Evolutionary conservation across 2,113 vertebrate species (phyloP), one percentile per base, ranked within the genome.

Genomic region (Tretioscincus oriximinensis): DNA sequence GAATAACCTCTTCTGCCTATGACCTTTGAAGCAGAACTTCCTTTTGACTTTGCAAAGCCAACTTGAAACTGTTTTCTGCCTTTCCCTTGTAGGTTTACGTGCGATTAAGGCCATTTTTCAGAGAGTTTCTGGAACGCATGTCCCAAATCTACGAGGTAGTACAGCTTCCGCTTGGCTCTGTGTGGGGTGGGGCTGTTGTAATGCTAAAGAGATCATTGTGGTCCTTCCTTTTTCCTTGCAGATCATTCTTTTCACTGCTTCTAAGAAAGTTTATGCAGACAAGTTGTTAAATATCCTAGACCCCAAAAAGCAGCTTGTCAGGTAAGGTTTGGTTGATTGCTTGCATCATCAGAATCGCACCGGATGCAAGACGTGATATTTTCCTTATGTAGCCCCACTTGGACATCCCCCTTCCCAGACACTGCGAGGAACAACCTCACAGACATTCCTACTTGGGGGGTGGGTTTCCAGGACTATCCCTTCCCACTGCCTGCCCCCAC

Each of bases 171-270:
- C 0, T 3, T n/a, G 2, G 18, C 5, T 4, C 8, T 45, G 28
- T 67, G 64, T 60, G 58, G 35, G 35, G 54, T 54, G 54, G 54
- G 54, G 28, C 76, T 65, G 29, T 3, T 0, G 9, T 81, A 29
- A 84, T 79, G 83, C 21, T 73, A 83, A 69, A 86, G 86, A 86
- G 86, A 73, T 90, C 85, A 69, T 90, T 88, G 85, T 89, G 22
- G 75, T 45, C 81, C 90, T 82, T 91, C 81, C 73, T 87, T 92
- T n/a, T 90, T 82, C 83, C 89, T 93, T 92, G 9, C 77, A 99
- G 98, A 99, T 99, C 88, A 99, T 99, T 89, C 98, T 99, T 92
- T 99, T 99, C 90, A 99, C 98, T 90, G 98, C 98, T 90, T 99
- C 98, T 93, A 99, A 99, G 96, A 99, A 99, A 94, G 98, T 99